These are phyloP conservation scores for Sebastes kiyomatsui DNA, from an alignment of 2,797 vertebrate genomes.

Conservation along the genomic window DNA sequence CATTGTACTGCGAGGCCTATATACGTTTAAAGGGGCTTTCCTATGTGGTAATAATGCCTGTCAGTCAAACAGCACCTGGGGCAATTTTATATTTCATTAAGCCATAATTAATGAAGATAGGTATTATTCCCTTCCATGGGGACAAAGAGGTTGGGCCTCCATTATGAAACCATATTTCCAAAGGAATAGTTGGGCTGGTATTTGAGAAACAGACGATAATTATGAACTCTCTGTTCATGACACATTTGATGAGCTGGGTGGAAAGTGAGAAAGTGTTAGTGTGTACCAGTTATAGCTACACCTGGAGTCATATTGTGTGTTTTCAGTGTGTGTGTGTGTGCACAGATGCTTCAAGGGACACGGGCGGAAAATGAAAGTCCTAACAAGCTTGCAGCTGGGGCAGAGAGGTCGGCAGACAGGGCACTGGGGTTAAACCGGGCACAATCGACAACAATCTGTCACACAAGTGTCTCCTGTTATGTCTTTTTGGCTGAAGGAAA, in stretches of 20 bases:
- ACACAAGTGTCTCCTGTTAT: background rate
- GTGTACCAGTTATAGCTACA: background rate
- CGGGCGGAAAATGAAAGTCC: background rate
- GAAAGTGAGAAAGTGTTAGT: background rate
- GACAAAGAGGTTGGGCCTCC: constrained; percentile 23
- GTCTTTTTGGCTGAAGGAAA: background rate
- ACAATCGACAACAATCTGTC: background rate
- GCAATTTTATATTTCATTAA: constrained; percentile 77
- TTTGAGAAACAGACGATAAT: constrained; percentile 56
- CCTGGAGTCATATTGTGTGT: background rate
- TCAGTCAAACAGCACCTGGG: constrained; percentile 73
- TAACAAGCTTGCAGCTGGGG: background rate
- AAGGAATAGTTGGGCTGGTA: constrained; percentile 29
- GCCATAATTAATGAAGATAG: constrained; percentile 76
- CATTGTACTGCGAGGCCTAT: constrained; percentile 53
- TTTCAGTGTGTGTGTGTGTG: background rate
- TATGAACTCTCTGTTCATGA: constrained; percentile 40
- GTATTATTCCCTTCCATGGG: constrained; percentile 57
- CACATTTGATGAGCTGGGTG: constrained; percentile 32
- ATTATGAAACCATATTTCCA: constrained; percentile 53
- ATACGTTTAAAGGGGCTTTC: constrained; percentile 56
- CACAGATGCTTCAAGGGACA: background rate
- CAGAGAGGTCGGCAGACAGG: background rate
- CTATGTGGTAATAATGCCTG: constrained; percentile 62
- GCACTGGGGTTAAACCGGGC: background rate